phyloP scores from a whole-genome alignment of 23 tunicate species.

The Styela clava region DNA sequence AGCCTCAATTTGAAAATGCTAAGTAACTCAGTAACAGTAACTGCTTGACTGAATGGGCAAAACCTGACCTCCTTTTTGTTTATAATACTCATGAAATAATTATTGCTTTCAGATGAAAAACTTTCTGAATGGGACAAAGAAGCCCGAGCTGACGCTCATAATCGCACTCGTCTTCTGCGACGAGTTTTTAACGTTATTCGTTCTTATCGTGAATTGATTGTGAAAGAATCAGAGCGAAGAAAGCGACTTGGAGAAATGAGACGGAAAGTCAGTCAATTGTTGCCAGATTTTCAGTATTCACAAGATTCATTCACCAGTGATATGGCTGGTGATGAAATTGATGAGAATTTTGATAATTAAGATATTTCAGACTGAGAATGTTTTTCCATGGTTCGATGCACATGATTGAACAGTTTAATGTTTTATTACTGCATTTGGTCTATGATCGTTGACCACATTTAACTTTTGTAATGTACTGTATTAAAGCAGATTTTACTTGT shows the following conservation, averaged over 20 bases:
- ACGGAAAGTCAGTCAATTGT: slow-evolving; percentile 40
- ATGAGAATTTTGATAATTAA: background rate
- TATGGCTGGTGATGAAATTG: background rate
- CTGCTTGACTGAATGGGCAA: no score
- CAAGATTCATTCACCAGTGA: slow-evolving; percentile 13
- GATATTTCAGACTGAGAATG: background rate
- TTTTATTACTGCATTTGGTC: no score
- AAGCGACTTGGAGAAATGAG: slow-evolving; percentile 55
- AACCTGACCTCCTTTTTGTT: no score
- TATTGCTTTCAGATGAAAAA: slow-evolving; percentile 29
- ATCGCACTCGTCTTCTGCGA: slow-evolving; percentile 22
- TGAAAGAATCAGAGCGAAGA: slow-evolving; percentile 27
- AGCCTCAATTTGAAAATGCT: no score
- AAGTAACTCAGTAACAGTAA: no score
- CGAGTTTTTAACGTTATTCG: slow-evolving; percentile 40
- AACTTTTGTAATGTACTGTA: no score
- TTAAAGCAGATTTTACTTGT: no score
- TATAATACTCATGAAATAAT: no score
- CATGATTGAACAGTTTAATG: no score
- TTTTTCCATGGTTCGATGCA: background rate
- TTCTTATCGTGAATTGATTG: slow-evolving; percentile 21
- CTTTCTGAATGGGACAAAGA: slow-evolving; percentile 35
- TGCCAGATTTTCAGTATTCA: slow-evolving; percentile 49
- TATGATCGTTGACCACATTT: no score
- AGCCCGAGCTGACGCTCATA: slow-evolving; percentile 40